phyloP scores from a whole-genome alignment of 2,113 vertebrate species.

The Cathartes aura region DNA sequence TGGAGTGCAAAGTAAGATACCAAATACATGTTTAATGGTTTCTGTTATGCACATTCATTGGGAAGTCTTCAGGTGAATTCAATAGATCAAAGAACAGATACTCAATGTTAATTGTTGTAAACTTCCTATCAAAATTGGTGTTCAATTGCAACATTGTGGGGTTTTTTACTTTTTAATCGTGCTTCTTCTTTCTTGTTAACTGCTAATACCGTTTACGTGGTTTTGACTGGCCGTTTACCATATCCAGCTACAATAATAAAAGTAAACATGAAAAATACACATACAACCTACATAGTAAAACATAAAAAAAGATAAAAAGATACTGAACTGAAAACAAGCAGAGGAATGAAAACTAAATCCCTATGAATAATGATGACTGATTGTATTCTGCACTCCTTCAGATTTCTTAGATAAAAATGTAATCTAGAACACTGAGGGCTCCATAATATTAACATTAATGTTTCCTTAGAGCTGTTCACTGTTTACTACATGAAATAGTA shows the following conservation, averaged over 20 bases:
- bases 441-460: background rate
- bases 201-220: background rate
- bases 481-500: background rate
- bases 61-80: background rate
- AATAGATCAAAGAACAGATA: background rate
- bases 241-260: background rate
- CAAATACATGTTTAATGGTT: background rate
- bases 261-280: background rate
- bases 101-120: background rate
- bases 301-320: background rate
- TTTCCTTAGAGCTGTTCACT: background rate
- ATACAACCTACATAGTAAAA: background rate
- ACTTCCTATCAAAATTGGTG: background rate
- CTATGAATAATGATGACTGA: background rate
- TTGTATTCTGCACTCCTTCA: background rate
- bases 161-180: background rate
- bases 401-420: background rate
- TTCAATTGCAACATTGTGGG: background rate
- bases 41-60: rapidly evolving
- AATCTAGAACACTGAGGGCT: background rate
- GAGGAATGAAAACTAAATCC: background rate
- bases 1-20: background rate
- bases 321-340: background rate
- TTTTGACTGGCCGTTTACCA: background rate
- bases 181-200: background rate